phyloP scores from a whole-genome alignment of 2,113 vertebrate species.

The Castor canadensis region DNA sequence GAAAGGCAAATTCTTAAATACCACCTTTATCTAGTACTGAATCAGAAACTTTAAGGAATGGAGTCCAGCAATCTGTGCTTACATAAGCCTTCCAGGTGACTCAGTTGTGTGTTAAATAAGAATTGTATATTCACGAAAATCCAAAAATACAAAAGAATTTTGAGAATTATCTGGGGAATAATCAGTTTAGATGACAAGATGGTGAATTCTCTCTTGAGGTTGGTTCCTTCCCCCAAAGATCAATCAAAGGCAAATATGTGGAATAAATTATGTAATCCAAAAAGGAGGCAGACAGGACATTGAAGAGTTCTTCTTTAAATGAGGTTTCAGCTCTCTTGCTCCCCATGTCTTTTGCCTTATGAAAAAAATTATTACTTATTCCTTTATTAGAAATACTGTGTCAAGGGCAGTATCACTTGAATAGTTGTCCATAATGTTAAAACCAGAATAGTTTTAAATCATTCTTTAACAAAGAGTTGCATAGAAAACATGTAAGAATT shows the following conservation, averaged over 20 bases:
- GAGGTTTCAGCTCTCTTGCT: background rate
- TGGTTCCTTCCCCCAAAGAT: background rate
- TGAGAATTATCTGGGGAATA: background rate
- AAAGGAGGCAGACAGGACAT: background rate
- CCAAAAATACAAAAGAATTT: background rate
- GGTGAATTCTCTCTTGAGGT: too few species aligned
- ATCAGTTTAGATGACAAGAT: background rate
- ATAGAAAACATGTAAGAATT: too few species aligned
- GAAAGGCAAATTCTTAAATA: background rate
- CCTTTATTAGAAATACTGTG: background rate
- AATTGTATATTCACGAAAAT: too few species aligned
- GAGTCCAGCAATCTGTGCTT: background rate
- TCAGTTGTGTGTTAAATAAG: background rate
- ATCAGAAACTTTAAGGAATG: background rate
- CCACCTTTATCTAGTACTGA: background rate
- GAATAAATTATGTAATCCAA: background rate
- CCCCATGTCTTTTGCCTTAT: background rate
- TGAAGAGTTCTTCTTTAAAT: background rate
- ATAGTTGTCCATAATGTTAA: background rate
- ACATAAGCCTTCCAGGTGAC: background rate
- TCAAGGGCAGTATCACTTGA: background rate
- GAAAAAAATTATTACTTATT: background rate
- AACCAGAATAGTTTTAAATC: background rate
- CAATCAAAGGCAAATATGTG: background rate
- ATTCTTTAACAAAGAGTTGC: too few species aligned